Base-by-base conservation (phyloP, 2,797 vertebrate genomes). In the Urophycis tenuis region DNA sequence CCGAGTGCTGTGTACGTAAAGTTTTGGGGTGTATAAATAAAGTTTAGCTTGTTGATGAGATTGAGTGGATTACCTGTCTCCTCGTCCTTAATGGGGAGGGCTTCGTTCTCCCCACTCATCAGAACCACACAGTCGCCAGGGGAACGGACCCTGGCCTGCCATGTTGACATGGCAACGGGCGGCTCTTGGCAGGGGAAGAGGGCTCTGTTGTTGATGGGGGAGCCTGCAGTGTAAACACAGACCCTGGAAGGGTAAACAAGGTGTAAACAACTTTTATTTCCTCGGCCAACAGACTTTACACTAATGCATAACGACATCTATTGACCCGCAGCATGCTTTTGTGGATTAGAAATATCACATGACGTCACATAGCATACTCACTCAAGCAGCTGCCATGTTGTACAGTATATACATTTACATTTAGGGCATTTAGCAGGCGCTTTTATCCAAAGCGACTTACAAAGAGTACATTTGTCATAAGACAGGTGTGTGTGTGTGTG, bases 181-280 rank as follows among this genome's bases (percentile, higher is more conserved):
- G 97, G 96, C 81, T 99, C 97, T 91, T 99, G 97, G 92, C 97
- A 98, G 72, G 97, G 97, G 88, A 99, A 97, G 85, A 99, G 95
- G 76, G 97, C 96, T 89, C 97, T 94, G 94, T 99, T 99, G 96
- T 99, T 99, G 93, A 99, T 95, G 80, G 96, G 96, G 11, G 97
- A 98, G 83, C 97, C 97, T 77, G 94, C 91, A 0, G 96, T 99
- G 93, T 98, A 99, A 90, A 98, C 95, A 93, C 97, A 98, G 71
- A 93, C 91, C 90, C 97, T 99, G 89, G 75, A 91, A 85, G 91
- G 31, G 29, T 70, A 70, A 70, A 70, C 67, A 70, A 70, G 93
- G 83, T 84, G 83, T 88, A 88, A 90, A 87, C 83, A 88, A 88
- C 80, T 81, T 29, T 80, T 71, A 72, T 82, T 83, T 80, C 77